A percentile compares a stretch with the other conserved stretches of the same genome.
phyloP scores from a whole-genome alignment of 2,797 vertebrate genomes.

The Momotus momota region DNA sequence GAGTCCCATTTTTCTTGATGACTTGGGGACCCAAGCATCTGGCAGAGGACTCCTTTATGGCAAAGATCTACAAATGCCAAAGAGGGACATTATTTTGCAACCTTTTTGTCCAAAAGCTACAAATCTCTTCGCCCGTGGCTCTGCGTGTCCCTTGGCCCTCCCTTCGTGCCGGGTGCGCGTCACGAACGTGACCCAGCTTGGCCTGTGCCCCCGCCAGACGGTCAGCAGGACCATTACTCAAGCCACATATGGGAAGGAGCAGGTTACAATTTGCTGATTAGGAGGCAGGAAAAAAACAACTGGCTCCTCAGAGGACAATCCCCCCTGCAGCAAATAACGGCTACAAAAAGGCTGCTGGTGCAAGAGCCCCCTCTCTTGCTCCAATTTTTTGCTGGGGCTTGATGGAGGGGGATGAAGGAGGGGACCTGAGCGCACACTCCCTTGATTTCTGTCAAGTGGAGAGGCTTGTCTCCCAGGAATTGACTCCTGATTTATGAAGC shows the following conservation, averaged over 20 bases:
- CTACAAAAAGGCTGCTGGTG: not conserved
- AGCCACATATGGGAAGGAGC: not conserved
- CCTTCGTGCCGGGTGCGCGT: rapidly evolving
- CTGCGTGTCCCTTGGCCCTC: not conserved
- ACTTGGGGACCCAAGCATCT: not conserved
- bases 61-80: not conserved
- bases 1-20: not conserved
- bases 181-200: not conserved
- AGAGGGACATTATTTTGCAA: not conserved
- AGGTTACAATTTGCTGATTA: not conserved
- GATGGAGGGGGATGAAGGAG: not conserved
- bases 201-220: not conserved
- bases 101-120: not conserved
- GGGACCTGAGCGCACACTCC: rapidly evolving
- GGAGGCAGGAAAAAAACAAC: not conserved
- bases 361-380: not conserved
- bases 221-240: not conserved
- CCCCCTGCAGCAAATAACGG: not conserved
- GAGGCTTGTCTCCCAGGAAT: not conserved
- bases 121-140: not conserved
- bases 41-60: not conserved
- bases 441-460: not conserved
- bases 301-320: not conserved
- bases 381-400: not conserved
- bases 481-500: not conserved